phyloP scores from a whole-genome alignment of 2,888 invertebrate genomes.

The Himalopsyche tibetana region DNA sequence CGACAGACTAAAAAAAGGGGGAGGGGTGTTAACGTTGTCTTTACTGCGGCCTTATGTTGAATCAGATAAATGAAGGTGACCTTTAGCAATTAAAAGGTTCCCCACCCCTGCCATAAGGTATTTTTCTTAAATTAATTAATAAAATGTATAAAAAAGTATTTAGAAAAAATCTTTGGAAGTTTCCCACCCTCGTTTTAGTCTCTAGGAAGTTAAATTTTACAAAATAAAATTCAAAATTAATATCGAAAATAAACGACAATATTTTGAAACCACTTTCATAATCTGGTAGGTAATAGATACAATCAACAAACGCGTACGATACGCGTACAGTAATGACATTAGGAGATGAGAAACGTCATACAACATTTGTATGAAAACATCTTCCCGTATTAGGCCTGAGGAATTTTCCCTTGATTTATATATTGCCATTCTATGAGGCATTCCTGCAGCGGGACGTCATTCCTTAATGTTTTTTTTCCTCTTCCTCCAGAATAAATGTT shows the following conservation, averaged over 20 bases:
- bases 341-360: constrained; percentile 22
- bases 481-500: constrained; percentile 8
- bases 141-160: too few species aligned
- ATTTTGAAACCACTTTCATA: neutral
- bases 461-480: neutral
- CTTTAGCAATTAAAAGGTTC: too few species aligned
- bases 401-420: constrained; percentile 8
- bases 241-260: neutral
- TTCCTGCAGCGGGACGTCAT: constrained; percentile 4
- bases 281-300: neutral
- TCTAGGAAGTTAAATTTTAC: too few species aligned
- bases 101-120: too few species aligned
- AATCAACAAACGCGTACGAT: neutral
- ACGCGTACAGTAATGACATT: constrained; percentile 27
- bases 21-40: too few species aligned
- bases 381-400: constrained; percentile 15
- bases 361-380: neutral
- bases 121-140: too few species aligned
- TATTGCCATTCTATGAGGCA: constrained; percentile 9
- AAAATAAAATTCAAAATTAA: too few species aligned
- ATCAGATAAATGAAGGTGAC: too few species aligned
- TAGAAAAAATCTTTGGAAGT: too few species aligned
- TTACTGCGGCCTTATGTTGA: too few species aligned
- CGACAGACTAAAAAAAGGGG: too few species aligned
- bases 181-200: too few species aligned